A percentile compares a stretch with the other conserved stretches of the same genome.
phyloP scores from a whole-genome alignment of 2,797 vertebrate species.

The Alfaro cultratus region DNA sequence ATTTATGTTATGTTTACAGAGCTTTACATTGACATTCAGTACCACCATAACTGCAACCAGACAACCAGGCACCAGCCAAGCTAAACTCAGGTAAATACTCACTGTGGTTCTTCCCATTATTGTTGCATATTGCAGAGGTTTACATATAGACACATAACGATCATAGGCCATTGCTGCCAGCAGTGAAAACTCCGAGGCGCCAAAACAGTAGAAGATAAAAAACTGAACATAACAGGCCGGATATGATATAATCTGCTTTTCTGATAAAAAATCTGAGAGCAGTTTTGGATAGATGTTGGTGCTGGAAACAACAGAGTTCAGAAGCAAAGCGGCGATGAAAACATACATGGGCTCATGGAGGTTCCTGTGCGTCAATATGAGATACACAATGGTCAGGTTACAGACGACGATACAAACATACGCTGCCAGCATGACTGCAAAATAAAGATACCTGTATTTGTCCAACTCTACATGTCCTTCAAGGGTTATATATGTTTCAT shows the following conservation, averaged over 20 bases:
- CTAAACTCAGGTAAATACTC: not conserved
- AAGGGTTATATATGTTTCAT: not conserved
- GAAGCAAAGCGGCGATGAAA: slow-evolving; percentile 1
- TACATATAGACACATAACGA: slow-evolving; percentile 55
- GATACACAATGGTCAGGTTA: not conserved
- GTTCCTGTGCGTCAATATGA: not conserved
- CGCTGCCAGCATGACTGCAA: not conserved
- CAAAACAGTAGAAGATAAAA: not conserved
- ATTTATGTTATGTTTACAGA: no score
- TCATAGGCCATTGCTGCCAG: slow-evolving; percentile 54
- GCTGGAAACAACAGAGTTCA: not conserved
- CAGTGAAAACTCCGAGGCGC: slow-evolving; percentile 31
- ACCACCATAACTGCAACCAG: no score
- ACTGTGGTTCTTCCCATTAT: slow-evolving; percentile 24
- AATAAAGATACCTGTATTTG: not conserved
- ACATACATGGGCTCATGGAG: slow-evolving; percentile 2
- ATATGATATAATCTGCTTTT: not conserved
- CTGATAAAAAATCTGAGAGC: not conserved
- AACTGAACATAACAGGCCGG: not conserved
- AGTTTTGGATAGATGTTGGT: not conserved
- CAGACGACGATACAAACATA: not conserved
- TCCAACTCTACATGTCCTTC: not conserved
- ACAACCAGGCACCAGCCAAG: slow-evolving; percentile 37
- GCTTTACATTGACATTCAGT: no score
- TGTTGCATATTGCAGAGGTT: slow-evolving; percentile 37